Evolutionary conservation across 2,888 invertebrate genomes (phyloP), one percentile per base, ranked within the genome.

Genomic region (Syrphus vitripennis): DNA sequence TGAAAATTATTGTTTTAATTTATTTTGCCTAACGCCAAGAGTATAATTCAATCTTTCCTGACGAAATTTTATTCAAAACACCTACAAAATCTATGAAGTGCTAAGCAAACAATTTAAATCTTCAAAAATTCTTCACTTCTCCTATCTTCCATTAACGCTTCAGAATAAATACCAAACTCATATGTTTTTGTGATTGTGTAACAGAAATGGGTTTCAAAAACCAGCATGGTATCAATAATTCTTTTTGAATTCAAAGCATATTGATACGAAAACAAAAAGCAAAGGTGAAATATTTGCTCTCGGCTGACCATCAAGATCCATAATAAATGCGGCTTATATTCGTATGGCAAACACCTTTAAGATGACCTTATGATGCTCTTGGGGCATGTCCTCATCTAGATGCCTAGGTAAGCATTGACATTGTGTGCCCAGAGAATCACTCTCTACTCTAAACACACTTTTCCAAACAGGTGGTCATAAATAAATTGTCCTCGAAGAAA

Each of bases 401-500:
- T 10, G 29, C 45, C 50, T 40, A 45, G 40, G n/a, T 31, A 63
- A 29, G 21, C 57, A 24, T 34, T 71, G 55, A 19, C 29, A 31
- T 57, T 53, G 40, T 53, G 40, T 29, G 26, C 10, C 31, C 21
- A n/a, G 6, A 53, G 6, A 50, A 65, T 59, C 42, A 57, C 63
- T 63, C 75, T 67, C 7, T 48, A 65, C 70, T 69, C 24, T 9
- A 37, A 34, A 59, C 72, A 76, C 69, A 81, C 63, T 76, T 61
- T 53, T 40, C 65, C 14, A 70, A 72, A 67, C 72, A 77, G 82
- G 82, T 82, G 72, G 61, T 74, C 83, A 84, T 84, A 65, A 65
- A 65, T 65, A 83, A 83, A 81, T 84, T 81, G 59, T 76, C 34
- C 59, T 67, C 65, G 45, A 81, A 81, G 50, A 75, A 86, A 86